Base-by-base conservation (phyloP, 2,797 vertebrate genomes). In the Hypotaenidia philippensis region DNA sequence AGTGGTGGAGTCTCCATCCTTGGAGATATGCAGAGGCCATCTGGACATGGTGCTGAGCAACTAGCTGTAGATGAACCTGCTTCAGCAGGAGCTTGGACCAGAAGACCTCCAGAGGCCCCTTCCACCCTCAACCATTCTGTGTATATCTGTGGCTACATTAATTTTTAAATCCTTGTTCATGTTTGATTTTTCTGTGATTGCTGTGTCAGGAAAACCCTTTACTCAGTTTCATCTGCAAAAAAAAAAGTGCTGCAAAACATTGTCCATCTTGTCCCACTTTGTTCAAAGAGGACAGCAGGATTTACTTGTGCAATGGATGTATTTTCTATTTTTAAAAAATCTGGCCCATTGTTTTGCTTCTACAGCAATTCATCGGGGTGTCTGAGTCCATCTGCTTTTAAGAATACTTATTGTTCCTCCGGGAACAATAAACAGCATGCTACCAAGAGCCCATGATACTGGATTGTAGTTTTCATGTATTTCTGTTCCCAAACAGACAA, bases 321-420 rank as follows among this genome's bases (percentile, higher is more conserved):
- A 69, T 83, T 95, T 93, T 93, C 87, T 92, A 81, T 93, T 96
- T 97, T 93, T 76, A 82, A 89, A 93, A 88, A 55, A 64, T 93
- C 74, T 93, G 49, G 59, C 59, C 89, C n/a, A 93, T 95, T 93
- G 85, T 96, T 93, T 84, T 88, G 4, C 89, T 90, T 72, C 85
- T 87, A 70, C 32, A 90, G 70, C 77, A 93, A 94, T 88, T 90
- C 84, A 93, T 61, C 63, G 52, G 82, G 83, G 63, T 1, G 1
- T 94, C 59, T 91, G 80, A 89, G 44, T 41, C 76, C 92, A 94
- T 96, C 92, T 94, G 94, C 95, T 97, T 95, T 94, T 76, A 89
- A 87, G 95, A 91, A 89, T 86, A 63, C 66, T 93, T 96, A 93
- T 82, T 95, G 89, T 91, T 93, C 89, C 96, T 86, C 53, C 0